These are phyloP conservation scores for Palloptera scutellata DNA, from an alignment of 2,888 invertebrate genomes.

Conservation along the genomic window DNA sequence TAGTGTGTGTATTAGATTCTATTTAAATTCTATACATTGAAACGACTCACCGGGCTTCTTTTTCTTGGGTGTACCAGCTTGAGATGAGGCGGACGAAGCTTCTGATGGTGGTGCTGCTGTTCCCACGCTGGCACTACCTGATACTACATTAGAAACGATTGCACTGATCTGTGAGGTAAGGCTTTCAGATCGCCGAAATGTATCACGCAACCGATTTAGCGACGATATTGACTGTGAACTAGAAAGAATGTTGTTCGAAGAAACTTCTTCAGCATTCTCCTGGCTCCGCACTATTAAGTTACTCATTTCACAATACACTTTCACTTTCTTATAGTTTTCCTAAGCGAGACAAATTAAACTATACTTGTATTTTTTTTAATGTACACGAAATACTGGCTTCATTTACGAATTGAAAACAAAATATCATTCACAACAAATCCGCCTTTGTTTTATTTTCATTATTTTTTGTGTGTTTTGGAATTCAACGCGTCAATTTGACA, in stretches of 20 bases:
- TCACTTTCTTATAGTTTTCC: constrained; percentile 4
- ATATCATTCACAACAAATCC: constrained; percentile 2
- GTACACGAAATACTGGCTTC: neutral
- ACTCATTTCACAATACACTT: neutral
- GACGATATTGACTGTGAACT: constrained; percentile 64
- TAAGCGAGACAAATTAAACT: no score
- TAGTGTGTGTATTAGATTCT: no score
- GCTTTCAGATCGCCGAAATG: constrained; percentile 61
- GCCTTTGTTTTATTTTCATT: neutral
- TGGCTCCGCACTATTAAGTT: constrained; percentile 16
- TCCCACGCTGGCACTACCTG: constrained; percentile 46
- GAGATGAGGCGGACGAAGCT: constrained; percentile 37
- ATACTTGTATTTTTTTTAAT: no score
- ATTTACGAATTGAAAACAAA: neutral
- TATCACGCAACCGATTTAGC: constrained; percentile 59
- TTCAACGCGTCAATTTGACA: no score
- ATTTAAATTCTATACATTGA: no score
- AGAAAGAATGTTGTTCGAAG: constrained; percentile 20
- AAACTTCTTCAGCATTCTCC: constrained; percentile 18
- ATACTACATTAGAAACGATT: constrained; percentile 54
- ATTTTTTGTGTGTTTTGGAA: neutral
- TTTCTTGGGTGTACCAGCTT: constrained; percentile 43
- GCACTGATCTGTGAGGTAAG: constrained; percentile 58
- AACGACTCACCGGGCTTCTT: constrained; percentile 55
- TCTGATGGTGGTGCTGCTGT: constrained; percentile 35